Conservation (phyloP, 2,113 vertebrate genomes). For the Gobiocypris rarus region DNA sequence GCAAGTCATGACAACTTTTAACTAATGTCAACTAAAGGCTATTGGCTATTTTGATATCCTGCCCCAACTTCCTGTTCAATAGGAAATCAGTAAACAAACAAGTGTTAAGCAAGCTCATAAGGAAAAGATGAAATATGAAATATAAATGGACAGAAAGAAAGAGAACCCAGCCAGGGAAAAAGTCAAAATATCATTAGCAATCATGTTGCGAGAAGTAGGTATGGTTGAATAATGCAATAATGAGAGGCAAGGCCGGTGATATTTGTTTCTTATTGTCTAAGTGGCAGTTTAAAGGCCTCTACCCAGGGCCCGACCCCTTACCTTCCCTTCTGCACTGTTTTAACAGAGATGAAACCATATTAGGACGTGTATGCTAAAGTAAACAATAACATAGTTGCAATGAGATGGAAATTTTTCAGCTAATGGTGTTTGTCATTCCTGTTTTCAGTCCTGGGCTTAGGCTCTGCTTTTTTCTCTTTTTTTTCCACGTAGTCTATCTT, state of each 20-base stretch:
- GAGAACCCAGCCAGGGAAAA: conserved; percentile 56
- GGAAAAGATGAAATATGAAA: neutral
- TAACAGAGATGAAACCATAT: conserved; percentile 94
- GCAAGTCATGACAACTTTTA: too few species aligned
- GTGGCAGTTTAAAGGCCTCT: conserved; percentile 83
- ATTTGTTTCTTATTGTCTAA: conserved; percentile 94
- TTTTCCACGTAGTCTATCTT: conserved; percentile 64
- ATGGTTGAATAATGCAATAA: conserved; percentile 75
- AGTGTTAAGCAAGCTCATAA: neutral
- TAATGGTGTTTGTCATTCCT: conserved; percentile 89
- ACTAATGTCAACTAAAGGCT: neutral
- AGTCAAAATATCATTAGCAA: conserved; percentile 62
- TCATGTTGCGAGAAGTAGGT: conserved; percentile 62
- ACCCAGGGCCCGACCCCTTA: conserved; percentile 81
- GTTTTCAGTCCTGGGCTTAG: conserved; percentile 76
- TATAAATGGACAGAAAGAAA: conserved; percentile 30
- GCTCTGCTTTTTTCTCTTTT: conserved; percentile 49
- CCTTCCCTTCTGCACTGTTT: conserved; percentile 75
- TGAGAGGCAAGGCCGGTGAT: conserved; percentile 81
- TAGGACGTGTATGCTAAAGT: conserved; percentile 95
- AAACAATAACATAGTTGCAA: conserved; percentile 99
- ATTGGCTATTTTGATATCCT: neutral
- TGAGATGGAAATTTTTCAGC: conserved; percentile 89
- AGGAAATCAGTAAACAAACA: neutral
- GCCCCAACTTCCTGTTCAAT: neutral